phyloP scores from a whole-genome alignment of 1,140 invertebrate genomes.

The Samia ricini region DNA sequence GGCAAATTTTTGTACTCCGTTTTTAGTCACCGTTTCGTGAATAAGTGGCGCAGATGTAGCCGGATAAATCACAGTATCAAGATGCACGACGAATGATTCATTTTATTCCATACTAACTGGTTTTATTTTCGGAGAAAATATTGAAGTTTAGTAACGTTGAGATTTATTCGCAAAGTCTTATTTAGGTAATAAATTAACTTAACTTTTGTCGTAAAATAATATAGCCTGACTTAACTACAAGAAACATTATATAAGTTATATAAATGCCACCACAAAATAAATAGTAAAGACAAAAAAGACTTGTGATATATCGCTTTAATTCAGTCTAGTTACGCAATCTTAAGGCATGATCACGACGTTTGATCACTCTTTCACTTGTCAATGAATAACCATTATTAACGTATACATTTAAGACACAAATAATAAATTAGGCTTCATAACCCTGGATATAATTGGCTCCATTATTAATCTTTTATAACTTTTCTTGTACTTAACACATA shows the following conservation, averaged over 20 bases:
- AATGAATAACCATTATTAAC: background rate
- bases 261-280: background rate
- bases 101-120: background rate
- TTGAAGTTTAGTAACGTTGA: background rate
- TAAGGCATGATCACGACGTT: background rate
- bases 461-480: too few relatives aligned
- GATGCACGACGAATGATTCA: background rate
- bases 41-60: background rate
- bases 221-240: too few relatives aligned
- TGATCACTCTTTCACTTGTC: background rate
- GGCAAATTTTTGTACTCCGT: conserved; percentile 9
- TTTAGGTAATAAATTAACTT: background rate
- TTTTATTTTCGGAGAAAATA: background rate
- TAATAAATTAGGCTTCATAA: too few relatives aligned
- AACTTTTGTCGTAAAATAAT: too few relatives aligned
- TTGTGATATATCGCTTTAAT: background rate
- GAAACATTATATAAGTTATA: background rate
- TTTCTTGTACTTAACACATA: too few relatives aligned
- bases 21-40: conserved; percentile 10
- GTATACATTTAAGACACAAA: too few relatives aligned
- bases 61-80: background rate
- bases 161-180: background rate
- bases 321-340: background rate
- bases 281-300: background rate
- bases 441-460: too few relatives aligned